Conservation (phyloP, 2,888 invertebrate species). For the Nebria brevicollis region DNA sequence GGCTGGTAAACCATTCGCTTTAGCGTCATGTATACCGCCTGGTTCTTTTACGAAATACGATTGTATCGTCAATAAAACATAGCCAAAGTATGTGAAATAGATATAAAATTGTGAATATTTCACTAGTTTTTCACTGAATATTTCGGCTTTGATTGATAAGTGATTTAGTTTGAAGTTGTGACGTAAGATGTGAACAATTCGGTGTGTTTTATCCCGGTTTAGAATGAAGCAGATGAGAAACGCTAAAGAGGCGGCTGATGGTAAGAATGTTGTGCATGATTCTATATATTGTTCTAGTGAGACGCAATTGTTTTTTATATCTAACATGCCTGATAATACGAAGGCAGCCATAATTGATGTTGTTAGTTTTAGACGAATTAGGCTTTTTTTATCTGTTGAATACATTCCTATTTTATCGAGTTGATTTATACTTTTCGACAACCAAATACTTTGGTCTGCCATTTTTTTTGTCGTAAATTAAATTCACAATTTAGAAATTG, state of each 20-base stretch:
- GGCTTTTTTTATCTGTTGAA: slow-evolving; percentile 11
- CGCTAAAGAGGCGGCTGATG: slow-evolving; percentile 7
- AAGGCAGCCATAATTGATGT: not conserved
- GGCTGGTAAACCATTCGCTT: slow-evolving; percentile 24
- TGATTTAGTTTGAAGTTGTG: slow-evolving; percentile 20
- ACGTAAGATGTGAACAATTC: slow-evolving; percentile 24
- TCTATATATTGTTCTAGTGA: slow-evolving; percentile 35
- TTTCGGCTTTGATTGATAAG: slow-evolving; percentile 29
- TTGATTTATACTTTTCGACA: slow-evolving; percentile 26
- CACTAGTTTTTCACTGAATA: slow-evolving; percentile 22
- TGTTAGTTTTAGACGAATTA: slow-evolving; percentile 23
- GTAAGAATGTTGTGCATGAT: slow-evolving; percentile 23
- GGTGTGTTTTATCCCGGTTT: slow-evolving; percentile 12
- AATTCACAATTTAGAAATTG: not conserved
- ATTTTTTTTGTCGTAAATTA: slow-evolving; percentile 16
- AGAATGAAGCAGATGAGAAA: slow-evolving; percentile 21
- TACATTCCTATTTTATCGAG: slow-evolving; percentile 34
- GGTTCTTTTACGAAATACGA: slow-evolving; percentile 17
- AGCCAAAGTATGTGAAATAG: slow-evolving; percentile 14
- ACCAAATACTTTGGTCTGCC: slow-evolving; percentile 26
- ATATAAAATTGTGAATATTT: slow-evolving; percentile 33
- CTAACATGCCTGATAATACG: not conserved
- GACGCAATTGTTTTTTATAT: slow-evolving; percentile 26
- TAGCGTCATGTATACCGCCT: slow-evolving; percentile 27
- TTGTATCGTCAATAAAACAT: slow-evolving; percentile 20